Evolutionary conservation across 92 coral and sea anemone species (phyloP), one percentile per base, ranked within the genome.

Genomic region (Porites rus): DNA sequence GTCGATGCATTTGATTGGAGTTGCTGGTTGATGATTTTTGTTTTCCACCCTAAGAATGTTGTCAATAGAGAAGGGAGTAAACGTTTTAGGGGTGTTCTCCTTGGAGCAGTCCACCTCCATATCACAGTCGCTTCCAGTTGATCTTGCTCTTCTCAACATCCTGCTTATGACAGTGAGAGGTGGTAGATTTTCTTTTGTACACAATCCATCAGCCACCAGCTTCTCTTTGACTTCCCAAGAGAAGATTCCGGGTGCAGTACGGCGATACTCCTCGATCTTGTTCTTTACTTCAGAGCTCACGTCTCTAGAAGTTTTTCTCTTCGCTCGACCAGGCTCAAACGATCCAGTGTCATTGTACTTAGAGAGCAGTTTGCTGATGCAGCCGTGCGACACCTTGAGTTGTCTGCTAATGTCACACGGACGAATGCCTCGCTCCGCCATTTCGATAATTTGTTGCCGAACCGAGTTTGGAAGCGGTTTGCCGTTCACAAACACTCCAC

Each of bases 301-400:
- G 31, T 87, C 91, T 13, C 91, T 70, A 9, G 91, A 73, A 31
- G 86, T 87, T 46, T 74, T 80, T 51, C 91, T 70, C 81, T 80
- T 51, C 7, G 84, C 91, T 8, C 87, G 74, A 1, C 91, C 91
- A 7, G 98, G 98, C 56, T 96, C 94, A 72, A 88, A 91, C 16
- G 98, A 96, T 10, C 98, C 99, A 8, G 99, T 97, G 67, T 97
- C 99, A 84, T 97, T 96, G 90, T 95, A 97, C 61, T 96, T 94
- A 13, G 99, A 91, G 8, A 97, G 90, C 63, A 97, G 91, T 70
- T 97, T 97, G 69, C 99, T 97, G 51, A 97, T 96, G 66, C 99
- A 97, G 14, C 99, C 99, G 84, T 97, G 99, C 1, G 99, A 97
- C 19, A 97, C 98, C 17, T 98, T 92, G 13, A 97, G 92, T 69